phyloP scores from a whole-genome alignment of 2,113 vertebrate species.

The Neotoma lepida region DNA sequence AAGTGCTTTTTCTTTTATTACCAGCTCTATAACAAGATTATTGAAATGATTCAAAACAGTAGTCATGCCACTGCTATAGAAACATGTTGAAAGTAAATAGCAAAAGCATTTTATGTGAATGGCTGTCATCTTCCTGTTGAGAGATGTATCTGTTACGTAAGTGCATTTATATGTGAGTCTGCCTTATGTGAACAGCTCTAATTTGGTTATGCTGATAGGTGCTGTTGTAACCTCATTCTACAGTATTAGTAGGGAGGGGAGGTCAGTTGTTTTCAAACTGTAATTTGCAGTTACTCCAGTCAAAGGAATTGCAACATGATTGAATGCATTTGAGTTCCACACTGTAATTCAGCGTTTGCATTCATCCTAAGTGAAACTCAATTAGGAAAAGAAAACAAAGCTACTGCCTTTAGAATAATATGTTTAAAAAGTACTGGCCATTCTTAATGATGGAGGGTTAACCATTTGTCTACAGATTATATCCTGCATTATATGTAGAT shows the following conservation, averaged over 20 bases:
- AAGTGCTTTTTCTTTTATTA: slow-evolving; percentile 87
- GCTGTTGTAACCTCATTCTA: slow-evolving; percentile 87
- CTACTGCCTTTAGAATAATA: slow-evolving; percentile 47
- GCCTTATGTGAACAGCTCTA: slow-evolving; percentile 87
- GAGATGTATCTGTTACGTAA: slow-evolving; percentile 86
- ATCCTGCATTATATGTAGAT: no score
- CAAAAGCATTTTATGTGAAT: slow-evolving; percentile 89
- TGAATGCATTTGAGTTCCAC: slow-evolving; percentile 80
- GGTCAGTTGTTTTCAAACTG: slow-evolving; percentile 84
- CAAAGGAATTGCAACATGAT: slow-evolving; percentile 83
- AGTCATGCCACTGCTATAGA: slow-evolving; percentile 84
- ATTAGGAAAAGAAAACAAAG: slow-evolving; percentile 62
- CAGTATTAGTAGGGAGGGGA: slow-evolving; percentile 89
- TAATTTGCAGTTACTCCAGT: slow-evolving; percentile 83
- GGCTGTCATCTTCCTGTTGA: slow-evolving; percentile 87
- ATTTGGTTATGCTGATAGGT: slow-evolving; percentile 90
- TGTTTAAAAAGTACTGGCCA: background rate
- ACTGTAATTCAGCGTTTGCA: slow-evolving; percentile 72
- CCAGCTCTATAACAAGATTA: slow-evolving; percentile 85
- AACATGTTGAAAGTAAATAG: slow-evolving; percentile 88
- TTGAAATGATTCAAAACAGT: slow-evolving; percentile 88
- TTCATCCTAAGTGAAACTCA: slow-evolving; percentile 68
- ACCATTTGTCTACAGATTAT: no score
- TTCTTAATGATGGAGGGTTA: no score
- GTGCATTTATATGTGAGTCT: slow-evolving; percentile 85